Base-by-base conservation (phyloP, 2,888 invertebrate species). In the Octodonta nipae region DNA sequence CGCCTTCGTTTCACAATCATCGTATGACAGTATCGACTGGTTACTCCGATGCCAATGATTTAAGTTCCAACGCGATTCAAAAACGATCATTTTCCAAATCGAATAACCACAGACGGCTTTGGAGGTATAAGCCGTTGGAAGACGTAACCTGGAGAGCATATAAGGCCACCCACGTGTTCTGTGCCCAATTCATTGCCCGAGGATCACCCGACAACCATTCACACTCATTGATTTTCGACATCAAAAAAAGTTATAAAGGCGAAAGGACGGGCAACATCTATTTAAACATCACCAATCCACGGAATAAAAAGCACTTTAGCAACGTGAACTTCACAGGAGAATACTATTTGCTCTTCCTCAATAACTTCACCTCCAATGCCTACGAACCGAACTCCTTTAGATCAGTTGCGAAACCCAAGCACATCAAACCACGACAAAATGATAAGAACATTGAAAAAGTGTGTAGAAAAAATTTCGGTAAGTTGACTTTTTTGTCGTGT, bases 111-210 rank as follows among this genome's bases (percentile, higher is more conserved):
- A 33, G 37, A 27, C 40, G 38, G 40, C 35, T 32, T 20, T 37
- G 41, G 7, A 41, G 40, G 16, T 55, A 53, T 6, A 41, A 41
- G 15, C 56, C 53, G 12, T 60, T 60, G 44, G 66, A 69, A 45
- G 75, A 76, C 63, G 69, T 75, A 35, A 69, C 71, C 29, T 70
- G 73, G 50, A 64, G 76, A 47, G 75, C 77, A 13, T 75, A 63
- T 56, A 63, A 68, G 40, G 75, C 77, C 41, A 71, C 73, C 43
- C 74, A 73, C 33, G 74, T 78, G 28, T 73, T 78, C 56, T 68
- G 69, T 55, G 78, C 75, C 22, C 10, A 22, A 11, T 10, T 10
- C 4, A n/a, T 30, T 3, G 30, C 30, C 38, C 73, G 71, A 41
- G 75, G 75, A 43, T 71, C 72, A 67, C 71, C 72, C 44, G 28